These are phyloP conservation scores for Pristionchus entomophagus DNA, from an alignment of 2,888 invertebrate species.

Conservation along the genomic window DNA sequence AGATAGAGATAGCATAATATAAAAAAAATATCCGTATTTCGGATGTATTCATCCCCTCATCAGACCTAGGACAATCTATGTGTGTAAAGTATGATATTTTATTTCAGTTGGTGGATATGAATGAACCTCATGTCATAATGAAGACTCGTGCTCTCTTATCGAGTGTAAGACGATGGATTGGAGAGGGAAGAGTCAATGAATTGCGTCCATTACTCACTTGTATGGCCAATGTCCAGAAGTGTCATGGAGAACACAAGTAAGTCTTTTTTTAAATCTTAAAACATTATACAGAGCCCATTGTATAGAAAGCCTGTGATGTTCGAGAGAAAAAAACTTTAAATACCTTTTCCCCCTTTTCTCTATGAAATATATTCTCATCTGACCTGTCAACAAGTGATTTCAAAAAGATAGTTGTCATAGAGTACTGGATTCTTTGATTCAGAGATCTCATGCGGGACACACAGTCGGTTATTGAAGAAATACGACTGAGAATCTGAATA, in stretches of 20 bases:
- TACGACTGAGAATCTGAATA: background rate
- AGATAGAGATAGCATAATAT: too few species aligned
- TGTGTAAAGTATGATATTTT: too few species aligned
- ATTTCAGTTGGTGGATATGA: slow-evolving; percentile 46
- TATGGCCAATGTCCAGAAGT: slow-evolving; percentile 54
- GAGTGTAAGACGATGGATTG: background rate
- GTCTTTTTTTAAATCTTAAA: background rate
- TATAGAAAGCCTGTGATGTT: too few species aligned
- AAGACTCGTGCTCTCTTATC: slow-evolving; percentile 19
- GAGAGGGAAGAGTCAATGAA: background rate
- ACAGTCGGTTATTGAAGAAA: background rate
- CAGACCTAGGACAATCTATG: too few species aligned
- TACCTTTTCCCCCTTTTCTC: too few species aligned
- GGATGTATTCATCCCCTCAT: too few species aligned
- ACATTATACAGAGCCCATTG: too few species aligned
- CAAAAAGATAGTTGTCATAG: too few species aligned
- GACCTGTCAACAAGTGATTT: too few species aligned
- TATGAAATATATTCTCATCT: too few species aligned
- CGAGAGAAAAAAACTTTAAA: too few species aligned
- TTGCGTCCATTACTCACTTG: slow-evolving; percentile 48
- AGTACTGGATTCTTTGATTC: background rate
- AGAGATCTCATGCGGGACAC: background rate
- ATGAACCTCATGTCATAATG: slow-evolving; percentile 34
- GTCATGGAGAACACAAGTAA: slow-evolving; percentile 50
- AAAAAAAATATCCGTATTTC: too few species aligned